Evolutionary conservation across 2,797 vertebrate genomes (phyloP).

Genomic region (Onychomys leucogaster): DNA sequence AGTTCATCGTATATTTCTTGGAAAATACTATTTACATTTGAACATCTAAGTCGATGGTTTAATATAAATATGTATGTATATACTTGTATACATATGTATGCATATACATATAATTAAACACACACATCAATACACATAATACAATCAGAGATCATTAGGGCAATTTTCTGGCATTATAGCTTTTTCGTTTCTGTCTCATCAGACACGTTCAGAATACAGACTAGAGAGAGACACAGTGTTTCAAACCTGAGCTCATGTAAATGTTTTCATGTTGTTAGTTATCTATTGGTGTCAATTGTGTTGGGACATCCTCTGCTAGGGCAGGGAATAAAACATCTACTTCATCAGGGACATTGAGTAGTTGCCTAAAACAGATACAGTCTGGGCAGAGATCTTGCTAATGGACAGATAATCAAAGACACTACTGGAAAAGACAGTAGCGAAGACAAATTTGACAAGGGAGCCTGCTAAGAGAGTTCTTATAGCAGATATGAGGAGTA

Average conservation of each 20-base stretch:
- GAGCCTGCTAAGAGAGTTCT: neutral
- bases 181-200: neutral
- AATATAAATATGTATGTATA: neutral
- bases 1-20: neutral
- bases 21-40: neutral
- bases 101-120: neutral
- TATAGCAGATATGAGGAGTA: neutral
- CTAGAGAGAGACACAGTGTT: neutral
- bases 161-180: neutral
- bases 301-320: neutral
- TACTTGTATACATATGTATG: neutral
- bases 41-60: neutral
- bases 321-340: neutral
- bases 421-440: neutral
- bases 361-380: neutral
- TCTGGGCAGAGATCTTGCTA: neutral
- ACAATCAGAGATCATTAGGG: neutral
- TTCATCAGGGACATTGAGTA: neutral
- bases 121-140: neutral
- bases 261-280: neutral
- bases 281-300: neutral
- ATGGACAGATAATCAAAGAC: neutral
- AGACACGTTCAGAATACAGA: neutral
- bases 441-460: neutral
- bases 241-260: neutral